phyloP scores from a whole-genome alignment of 2,113 vertebrate genomes.

The Butorides virescens region DNA sequence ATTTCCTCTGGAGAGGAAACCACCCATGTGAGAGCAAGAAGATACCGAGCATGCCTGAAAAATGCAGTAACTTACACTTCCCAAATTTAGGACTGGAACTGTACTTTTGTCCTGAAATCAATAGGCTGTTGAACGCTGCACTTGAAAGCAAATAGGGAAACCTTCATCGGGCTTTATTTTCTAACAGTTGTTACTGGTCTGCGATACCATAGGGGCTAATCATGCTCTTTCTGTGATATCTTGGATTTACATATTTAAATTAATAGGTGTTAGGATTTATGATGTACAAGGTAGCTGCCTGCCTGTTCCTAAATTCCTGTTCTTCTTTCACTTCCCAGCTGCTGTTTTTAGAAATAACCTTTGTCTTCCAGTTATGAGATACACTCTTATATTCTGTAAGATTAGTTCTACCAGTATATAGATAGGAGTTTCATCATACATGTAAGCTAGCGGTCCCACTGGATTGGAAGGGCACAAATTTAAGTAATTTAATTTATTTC shows the following conservation, averaged over 20 bases:
- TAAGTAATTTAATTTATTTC: background rate
- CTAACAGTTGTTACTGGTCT: background rate
- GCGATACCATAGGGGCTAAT: background rate
- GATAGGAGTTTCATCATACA: accelerated
- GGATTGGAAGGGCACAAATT: background rate
- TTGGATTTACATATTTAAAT: background rate
- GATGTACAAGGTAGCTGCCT: background rate
- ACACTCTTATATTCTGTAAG: background rate
- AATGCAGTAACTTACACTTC: background rate
- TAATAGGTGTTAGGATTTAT: background rate
- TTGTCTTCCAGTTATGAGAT: background rate
- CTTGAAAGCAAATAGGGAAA: background rate
- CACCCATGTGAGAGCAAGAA: background rate
- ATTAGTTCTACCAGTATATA: background rate
- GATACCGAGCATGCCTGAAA: background rate
- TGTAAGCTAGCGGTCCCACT: background rate
- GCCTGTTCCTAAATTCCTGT: background rate
- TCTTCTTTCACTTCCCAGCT: background rate
- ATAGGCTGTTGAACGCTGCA: background rate
- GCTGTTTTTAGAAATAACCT: background rate
- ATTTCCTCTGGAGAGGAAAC: background rate
- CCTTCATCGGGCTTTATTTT: background rate
- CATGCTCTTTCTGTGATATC: background rate
- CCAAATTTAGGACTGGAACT: background rate
- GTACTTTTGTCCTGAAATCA: background rate